A percentile compares a stretch with the other conserved stretches of the same genome.
Evolutionary conservation across 2,888 invertebrate genomes (phyloP).

Genomic region (Coremacera marginata): DNA sequence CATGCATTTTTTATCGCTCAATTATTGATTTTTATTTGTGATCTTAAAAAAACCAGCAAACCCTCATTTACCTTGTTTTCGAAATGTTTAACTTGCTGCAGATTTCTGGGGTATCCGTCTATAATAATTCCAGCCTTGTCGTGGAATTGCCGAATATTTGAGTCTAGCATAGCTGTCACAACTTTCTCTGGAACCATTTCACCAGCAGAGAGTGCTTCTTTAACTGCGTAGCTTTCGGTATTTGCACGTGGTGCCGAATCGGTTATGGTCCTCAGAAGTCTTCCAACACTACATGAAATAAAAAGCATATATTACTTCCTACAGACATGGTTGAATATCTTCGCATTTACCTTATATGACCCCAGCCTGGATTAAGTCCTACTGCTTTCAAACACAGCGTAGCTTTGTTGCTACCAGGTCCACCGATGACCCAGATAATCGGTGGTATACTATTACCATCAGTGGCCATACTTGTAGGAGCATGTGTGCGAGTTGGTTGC

Average conservation of each 20-base stretch:
- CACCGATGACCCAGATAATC: slow-evolving; percentile 79
- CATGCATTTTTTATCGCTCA: no score
- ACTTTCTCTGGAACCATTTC: slow-evolving; percentile 86
- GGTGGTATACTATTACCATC: slow-evolving; percentile 62
- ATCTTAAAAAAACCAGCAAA: background rate
- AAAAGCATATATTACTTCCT: background rate
- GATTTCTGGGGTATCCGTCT: slow-evolving; percentile 94
- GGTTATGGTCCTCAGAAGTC: slow-evolving; percentile 80
- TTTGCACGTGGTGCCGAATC: slow-evolving; percentile 75
- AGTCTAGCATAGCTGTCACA: slow-evolving; percentile 81
- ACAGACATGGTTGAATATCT: background rate
- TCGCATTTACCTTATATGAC: slow-evolving; percentile 74
- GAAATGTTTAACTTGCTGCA: slow-evolving; percentile 89
- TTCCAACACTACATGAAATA: slow-evolving; percentile 75
- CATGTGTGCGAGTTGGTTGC: slow-evolving; percentile 32
- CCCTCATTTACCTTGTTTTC: slow-evolving; percentile 78
- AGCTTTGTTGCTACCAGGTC: slow-evolving; percentile 93
- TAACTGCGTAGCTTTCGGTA: slow-evolving; percentile 76
- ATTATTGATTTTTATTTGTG: no score
- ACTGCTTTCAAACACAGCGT: slow-evolving; percentile 81
- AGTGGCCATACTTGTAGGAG: slow-evolving; percentile 51
- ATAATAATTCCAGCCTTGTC: slow-evolving; percentile 86
- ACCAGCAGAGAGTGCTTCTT: slow-evolving; percentile 80
- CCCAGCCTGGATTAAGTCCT: slow-evolving; percentile 79
- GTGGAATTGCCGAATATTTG: slow-evolving; percentile 74